phyloP scores from a whole-genome alignment of 2,113 vertebrate genomes.

The Ceuthmochares aereus region DNA sequence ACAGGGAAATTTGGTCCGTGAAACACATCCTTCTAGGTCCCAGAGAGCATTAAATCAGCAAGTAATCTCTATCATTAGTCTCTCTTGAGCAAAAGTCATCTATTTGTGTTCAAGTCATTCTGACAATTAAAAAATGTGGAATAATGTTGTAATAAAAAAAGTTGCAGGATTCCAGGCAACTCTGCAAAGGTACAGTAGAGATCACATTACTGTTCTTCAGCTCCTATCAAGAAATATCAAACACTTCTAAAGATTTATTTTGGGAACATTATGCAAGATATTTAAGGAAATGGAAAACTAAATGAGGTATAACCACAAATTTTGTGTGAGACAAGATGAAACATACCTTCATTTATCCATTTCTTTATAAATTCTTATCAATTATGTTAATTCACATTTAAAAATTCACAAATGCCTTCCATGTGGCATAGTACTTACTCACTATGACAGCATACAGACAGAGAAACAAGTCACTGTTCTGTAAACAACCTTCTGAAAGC shows the following conservation, averaged over 20 bases:
- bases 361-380: background rate
- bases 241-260: background rate
- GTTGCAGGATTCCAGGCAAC: background rate
- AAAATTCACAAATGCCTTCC: background rate
- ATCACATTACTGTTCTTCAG: background rate
- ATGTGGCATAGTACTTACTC: background rate
- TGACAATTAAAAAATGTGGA: background rate
- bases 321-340: background rate
- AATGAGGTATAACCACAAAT: background rate
- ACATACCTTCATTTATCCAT: background rate
- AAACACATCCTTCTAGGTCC: constrained; percentile 46
- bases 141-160: background rate
- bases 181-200: background rate
- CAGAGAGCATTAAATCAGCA: constrained; percentile 40
- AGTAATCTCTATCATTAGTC: background rate
- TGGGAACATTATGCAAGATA: background rate
- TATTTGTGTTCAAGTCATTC: background rate
- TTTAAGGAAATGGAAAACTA: background rate
- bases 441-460: background rate
- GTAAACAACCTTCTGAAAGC: background rate
- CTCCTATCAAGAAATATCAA: background rate
- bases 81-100: background rate
- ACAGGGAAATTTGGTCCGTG: constrained; percentile 32
- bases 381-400: background rate
- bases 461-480: background rate